A percentile compares a stretch with the other conserved stretches of the same genome.
Conservation (phyloP, 1,140 invertebrate species). For the Musca domestica region DNA sequence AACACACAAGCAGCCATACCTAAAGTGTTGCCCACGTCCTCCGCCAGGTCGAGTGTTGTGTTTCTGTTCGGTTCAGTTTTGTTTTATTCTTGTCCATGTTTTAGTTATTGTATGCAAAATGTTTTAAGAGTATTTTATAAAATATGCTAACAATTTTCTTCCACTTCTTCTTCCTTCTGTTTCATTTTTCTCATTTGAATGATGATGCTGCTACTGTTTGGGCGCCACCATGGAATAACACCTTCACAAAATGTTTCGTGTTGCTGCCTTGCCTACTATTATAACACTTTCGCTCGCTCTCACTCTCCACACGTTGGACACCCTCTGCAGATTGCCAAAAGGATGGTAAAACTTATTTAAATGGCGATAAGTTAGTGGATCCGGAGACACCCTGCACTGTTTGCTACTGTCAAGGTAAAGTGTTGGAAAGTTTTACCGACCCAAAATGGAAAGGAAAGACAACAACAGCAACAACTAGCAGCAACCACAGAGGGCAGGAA, state of each 20-base stretch:
- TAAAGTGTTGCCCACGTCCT: no score
- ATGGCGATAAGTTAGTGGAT: constrained; percentile 71
- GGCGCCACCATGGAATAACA: no score
- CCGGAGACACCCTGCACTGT: constrained; percentile 70
- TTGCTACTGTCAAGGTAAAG: constrained; percentile 69
- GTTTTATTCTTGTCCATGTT: no score
- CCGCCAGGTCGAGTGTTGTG: no score
- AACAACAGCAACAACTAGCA: neutral
- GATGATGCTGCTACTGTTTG: no score
- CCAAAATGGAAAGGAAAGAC: no score
- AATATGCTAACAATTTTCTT: constrained; percentile 9
- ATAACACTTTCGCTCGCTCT: neutral
- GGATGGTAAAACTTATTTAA: constrained; percentile 70
- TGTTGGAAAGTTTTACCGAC: constrained; percentile 2
- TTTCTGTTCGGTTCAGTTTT: no score
- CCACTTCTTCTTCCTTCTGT: neutral
- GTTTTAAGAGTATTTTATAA: no score
- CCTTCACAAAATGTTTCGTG: no score
- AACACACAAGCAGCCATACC: no score
- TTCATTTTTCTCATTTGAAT: neutral
- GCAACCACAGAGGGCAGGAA: neutral
- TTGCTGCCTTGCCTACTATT: neutral
- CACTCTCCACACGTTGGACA: neutral
- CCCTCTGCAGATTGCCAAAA: constrained; percentile 66
- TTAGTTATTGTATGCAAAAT: no score